A percentile compares a stretch with the other conserved stretches of the same genome.
phyloP scores from a whole-genome alignment of 1,140 invertebrate species.

The Drosophila setifemur region DNA sequence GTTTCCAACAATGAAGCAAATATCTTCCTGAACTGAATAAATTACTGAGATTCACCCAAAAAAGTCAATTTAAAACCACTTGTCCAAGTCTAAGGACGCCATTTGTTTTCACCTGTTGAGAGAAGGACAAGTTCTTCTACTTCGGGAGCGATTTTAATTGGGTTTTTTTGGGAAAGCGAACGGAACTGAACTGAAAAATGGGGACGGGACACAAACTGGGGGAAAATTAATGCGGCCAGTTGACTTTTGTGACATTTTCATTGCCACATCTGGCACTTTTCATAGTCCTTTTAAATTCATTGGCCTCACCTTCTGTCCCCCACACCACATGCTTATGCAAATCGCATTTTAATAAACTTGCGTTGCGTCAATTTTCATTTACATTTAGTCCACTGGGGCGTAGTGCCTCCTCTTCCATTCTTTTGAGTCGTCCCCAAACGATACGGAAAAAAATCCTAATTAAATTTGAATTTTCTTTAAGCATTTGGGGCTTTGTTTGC shows the following conservation, averaged over 20 bases:
- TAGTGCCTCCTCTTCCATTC: neutral
- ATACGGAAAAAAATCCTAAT: constrained; percentile 73
- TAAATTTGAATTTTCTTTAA: constrained; percentile 81
- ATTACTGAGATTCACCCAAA: too few relatives aligned
- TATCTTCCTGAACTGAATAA: too few relatives aligned
- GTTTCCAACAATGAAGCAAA: too few relatives aligned
- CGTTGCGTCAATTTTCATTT: constrained; percentile 78
- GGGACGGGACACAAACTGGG: constrained; percentile 2
- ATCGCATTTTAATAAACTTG: constrained; percentile 79
- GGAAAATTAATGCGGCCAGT: constrained; percentile 64
- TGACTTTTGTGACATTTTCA: constrained; percentile 50
- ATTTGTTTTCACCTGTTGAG: constrained; percentile 26
- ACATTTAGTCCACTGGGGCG: constrained; percentile 67
- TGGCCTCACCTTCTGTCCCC: constrained; percentile 11
- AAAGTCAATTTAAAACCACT: neutral
- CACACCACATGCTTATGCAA: constrained; percentile 69
- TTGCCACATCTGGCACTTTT: constrained; percentile 38
- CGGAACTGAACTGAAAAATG: constrained; percentile 30
- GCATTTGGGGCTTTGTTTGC: constrained; percentile 73
- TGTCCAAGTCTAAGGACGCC: neutral
- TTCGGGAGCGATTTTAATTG: constrained; percentile 64
- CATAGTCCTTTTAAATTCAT: constrained; percentile 38
- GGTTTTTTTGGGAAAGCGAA: constrained; percentile 55
- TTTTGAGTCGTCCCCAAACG: constrained; percentile 25
- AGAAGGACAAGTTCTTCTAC: constrained; percentile 9